These are phyloP conservation scores for Melinaea menophilus DNA, from an alignment of 2,888 invertebrate genomes.

Conservation along the genomic window DNA sequence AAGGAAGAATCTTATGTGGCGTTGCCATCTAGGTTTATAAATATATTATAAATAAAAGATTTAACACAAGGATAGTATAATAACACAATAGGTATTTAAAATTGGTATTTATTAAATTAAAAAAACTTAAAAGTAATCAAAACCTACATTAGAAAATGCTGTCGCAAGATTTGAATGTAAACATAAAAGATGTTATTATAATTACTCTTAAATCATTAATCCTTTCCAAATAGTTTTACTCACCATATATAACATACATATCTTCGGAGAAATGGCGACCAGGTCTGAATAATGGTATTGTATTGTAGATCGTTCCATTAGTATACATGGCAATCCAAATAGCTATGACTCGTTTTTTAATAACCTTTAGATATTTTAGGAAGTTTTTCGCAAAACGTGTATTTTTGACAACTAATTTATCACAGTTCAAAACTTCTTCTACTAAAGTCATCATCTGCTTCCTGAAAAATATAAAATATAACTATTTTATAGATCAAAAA, in stretches of 20 bases:
- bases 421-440: slow-evolving; percentile 36
- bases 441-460: slow-evolving; percentile 39
- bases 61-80: too few species aligned
- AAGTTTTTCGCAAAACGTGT: slow-evolving; percentile 44
- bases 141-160: slow-evolving; percentile 37
- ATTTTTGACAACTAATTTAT: slow-evolving; percentile 34
- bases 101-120: too few species aligned
- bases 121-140: slow-evolving; percentile 30
- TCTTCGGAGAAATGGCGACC: slow-evolving; percentile 47
- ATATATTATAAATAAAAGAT: too few species aligned
- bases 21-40: too few species aligned
- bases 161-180: too few species aligned
- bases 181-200: too few species aligned
- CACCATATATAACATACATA: slow-evolving; percentile 42
- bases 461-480: slow-evolving; percentile 35
- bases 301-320: slow-evolving; percentile 42
- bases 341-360: slow-evolving; percentile 47
- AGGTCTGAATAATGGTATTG: slow-evolving; percentile 39
- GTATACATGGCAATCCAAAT: slow-evolving; percentile 48
- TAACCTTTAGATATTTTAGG: slow-evolving; percentile 35
- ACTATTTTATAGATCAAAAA: too few species aligned
- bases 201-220: too few species aligned
- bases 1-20: too few species aligned
- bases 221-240: neutral
- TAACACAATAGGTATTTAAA: too few species aligned